Conservation (phyloP, 2,888 invertebrate species). For the Sarcophaga variegata region DNA sequence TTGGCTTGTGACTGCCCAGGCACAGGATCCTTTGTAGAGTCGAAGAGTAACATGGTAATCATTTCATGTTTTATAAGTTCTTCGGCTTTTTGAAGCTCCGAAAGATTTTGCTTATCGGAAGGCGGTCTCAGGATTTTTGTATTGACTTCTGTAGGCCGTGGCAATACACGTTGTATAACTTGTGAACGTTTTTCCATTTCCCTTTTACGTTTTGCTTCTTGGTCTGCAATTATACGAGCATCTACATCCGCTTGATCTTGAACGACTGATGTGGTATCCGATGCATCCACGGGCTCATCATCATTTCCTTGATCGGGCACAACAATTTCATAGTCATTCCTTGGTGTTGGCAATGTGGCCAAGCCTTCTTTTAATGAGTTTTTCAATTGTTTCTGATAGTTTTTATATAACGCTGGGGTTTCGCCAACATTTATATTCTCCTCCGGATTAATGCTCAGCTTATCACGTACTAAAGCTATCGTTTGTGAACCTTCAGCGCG, state of each 20-base stretch:
- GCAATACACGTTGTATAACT: slow-evolving; percentile 92
- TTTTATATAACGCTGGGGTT: slow-evolving; percentile 87
- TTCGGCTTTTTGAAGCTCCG: slow-evolving; percentile 96
- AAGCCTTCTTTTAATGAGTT: slow-evolving; percentile 90
- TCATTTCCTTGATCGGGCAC: slow-evolving; percentile 93
- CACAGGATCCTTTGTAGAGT: slow-evolving; percentile 90
- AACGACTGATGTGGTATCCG: slow-evolving; percentile 82
- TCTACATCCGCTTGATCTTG: slow-evolving; percentile 96
- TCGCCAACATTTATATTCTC: slow-evolving; percentile 88
- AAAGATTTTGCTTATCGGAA: slow-evolving; percentile 89
- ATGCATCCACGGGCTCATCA: slow-evolving; percentile 79
- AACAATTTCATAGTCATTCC: slow-evolving; percentile 99
- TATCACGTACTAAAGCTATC: slow-evolving; percentile 93
- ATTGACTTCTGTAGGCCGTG: slow-evolving; percentile 94
- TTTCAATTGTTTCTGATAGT: slow-evolving; percentile 88
- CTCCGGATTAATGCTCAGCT: slow-evolving; percentile 96
- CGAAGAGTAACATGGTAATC: slow-evolving; percentile 96
- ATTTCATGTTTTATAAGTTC: slow-evolving; percentile 98
- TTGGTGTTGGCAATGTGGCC: slow-evolving; percentile 92
- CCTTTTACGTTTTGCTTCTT: slow-evolving; percentile 85
- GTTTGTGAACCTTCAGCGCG: slow-evolving; percentile 80
- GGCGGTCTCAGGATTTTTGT: slow-evolving; percentile 90
- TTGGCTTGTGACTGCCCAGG: slow-evolving; percentile 80
- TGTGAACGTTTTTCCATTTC: slow-evolving; percentile 89
- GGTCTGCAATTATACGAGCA: slow-evolving; percentile 86